phyloP scores from a whole-genome alignment of 2,797 vertebrate genomes.

The Apodemus agrarius region DNA sequence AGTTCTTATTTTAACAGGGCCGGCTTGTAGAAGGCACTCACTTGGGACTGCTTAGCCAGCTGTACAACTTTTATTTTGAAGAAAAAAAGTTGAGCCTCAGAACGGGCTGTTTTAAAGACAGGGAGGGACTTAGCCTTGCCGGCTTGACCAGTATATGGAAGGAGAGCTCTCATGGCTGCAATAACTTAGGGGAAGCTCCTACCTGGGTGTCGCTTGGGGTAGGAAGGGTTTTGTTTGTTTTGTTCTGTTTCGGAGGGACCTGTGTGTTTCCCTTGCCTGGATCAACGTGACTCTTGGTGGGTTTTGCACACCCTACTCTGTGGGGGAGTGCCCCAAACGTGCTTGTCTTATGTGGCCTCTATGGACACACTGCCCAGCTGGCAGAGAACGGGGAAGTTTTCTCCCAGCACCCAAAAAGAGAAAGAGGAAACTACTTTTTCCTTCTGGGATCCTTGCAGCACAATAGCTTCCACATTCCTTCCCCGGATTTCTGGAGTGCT shows the following conservation, averaged over 20 bases:
- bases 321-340: constrained; percentile 85
- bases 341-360: constrained; percentile 91
- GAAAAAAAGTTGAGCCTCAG: constrained; percentile 86
- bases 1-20: constrained; percentile 85
- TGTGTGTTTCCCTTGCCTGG: constrained; percentile 64
- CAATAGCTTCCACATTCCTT: constrained; percentile 86
- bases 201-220: constrained; percentile 86
- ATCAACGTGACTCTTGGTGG: constrained; percentile 84
- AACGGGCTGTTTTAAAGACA: constrained; percentile 83
- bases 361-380: constrained; percentile 91
- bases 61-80: constrained; percentile 92
- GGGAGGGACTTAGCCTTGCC: constrained; percentile 86
- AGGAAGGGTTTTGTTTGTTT: constrained; percentile 83
- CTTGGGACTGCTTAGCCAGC: constrained; percentile 88
- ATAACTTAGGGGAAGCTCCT: constrained; percentile 83
- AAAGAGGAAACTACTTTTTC: constrained; percentile 80
- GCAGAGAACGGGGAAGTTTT: constrained; percentile 89
- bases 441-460: constrained; percentile 85
- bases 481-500: constrained; percentile 83
- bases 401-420: constrained; percentile 88
- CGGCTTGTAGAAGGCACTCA: constrained; percentile 87
- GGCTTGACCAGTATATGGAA: constrained; percentile 87
- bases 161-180: constrained; percentile 86
- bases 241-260: constrained; percentile 82
- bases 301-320: constrained; percentile 84